phyloP scores from a whole-genome alignment of 2,888 invertebrate species.

The Rhamphomyia laevipes region DNA sequence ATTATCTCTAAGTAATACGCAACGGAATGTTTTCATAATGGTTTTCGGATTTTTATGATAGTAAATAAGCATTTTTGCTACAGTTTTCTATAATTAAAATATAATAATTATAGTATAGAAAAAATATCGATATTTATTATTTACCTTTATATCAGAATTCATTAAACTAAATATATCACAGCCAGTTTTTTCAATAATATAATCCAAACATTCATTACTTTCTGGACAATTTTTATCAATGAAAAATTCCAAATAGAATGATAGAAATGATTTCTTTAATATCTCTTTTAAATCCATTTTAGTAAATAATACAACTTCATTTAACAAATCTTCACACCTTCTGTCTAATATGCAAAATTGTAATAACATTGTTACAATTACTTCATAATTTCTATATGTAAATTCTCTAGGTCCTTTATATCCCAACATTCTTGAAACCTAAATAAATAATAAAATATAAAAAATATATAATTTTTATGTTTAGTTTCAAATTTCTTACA shows the following conservation, averaged over 20 bases:
- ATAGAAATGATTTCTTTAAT: background rate
- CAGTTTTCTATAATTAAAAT: slow-evolving; percentile 26
- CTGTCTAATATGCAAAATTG: background rate
- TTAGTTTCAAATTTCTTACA: background rate
- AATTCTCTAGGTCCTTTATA: background rate
- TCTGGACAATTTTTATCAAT: background rate
- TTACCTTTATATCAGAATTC: slow-evolving; percentile 43
- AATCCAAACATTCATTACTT: slow-evolving; percentile 47
- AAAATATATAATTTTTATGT: background rate
- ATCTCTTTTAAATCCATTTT: background rate
- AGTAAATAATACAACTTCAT: background rate
- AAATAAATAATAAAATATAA: background rate
- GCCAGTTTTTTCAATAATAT: slow-evolving; percentile 50
- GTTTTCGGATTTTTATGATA: slow-evolving; percentile 34
- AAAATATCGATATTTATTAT: slow-evolving; percentile 45
- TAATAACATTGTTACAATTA: background rate
- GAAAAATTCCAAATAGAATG: background rate
- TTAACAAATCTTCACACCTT: background rate
- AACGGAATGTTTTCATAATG: slow-evolving; percentile 33
- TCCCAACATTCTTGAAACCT: background rate
- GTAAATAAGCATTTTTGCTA: slow-evolving; percentile 34
- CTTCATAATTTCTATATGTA: background rate
- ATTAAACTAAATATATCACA: slow-evolving; percentile 46
- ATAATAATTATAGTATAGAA: slow-evolving; percentile 45
- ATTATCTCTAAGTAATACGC: slow-evolving; percentile 22